A percentile compares a stretch with the other conserved stretches of the same genome.
Evolutionary conservation across 2,888 invertebrate species (phyloP).

Genomic region (Piscicola geometra): DNA sequence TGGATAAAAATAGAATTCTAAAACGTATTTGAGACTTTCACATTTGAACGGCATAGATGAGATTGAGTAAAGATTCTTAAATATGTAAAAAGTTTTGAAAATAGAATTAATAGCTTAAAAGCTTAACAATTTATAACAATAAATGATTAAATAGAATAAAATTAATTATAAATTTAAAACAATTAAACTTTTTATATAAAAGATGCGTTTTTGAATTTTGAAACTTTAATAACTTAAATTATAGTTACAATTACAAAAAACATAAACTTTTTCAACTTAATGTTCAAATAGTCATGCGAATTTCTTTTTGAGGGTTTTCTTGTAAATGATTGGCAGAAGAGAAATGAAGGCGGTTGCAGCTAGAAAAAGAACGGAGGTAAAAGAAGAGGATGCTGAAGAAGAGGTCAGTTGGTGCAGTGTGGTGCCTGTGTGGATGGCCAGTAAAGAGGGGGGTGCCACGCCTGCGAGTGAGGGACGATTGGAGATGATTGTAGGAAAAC

Average conservation of each 20-base stretch:
- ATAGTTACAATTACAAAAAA: no score
- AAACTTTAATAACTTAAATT: no score
- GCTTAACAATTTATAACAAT: no score
- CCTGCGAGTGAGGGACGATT: constrained; percentile 49
- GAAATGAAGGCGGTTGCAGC: constrained; percentile 75
- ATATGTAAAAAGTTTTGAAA: not conserved
- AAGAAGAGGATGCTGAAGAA: constrained; percentile 70
- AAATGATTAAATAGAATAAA: no score
- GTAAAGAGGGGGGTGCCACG: constrained; percentile 79
- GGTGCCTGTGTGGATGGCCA: constrained; percentile 94
- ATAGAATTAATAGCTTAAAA: no score
- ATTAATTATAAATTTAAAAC: no score
- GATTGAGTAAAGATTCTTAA: not conserved
- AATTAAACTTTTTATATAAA: no score
- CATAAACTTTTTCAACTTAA: no score
- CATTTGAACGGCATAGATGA: not conserved
- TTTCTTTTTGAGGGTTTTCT: constrained; percentile 67
- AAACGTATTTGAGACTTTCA: not conserved
- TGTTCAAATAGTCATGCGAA: constrained; percentile 47
- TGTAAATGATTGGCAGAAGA: constrained; percentile 79
- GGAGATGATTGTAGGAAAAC: no score
- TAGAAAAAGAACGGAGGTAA: constrained; percentile 75
- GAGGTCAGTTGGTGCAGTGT: constrained; percentile 82
- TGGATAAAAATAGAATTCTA: no score
- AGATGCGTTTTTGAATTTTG: no score